phyloP scores from a whole-genome alignment of 2,797 vertebrate genomes.

The Pagetopsis macropterus region DNA sequence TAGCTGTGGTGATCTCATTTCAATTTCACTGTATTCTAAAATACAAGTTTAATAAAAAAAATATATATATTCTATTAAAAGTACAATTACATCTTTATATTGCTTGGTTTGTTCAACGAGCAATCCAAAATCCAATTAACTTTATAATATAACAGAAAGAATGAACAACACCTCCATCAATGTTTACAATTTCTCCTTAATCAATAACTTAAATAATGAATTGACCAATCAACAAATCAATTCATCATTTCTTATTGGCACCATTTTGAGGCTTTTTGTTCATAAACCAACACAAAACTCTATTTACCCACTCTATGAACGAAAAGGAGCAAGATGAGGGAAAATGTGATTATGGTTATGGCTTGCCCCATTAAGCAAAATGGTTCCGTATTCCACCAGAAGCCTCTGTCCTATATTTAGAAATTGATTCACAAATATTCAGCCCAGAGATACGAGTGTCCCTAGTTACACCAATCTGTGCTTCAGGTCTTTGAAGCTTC shows the following conservation, averaged over 20 bases:
- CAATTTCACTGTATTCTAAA: neutral
- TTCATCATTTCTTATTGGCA: neutral
- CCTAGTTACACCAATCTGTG: neutral
- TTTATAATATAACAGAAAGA: neutral
- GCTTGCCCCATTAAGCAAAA: neutral
- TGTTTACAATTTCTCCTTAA: neutral
- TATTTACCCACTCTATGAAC: too few species aligned
- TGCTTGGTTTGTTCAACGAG: neutral
- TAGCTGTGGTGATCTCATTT: neutral
- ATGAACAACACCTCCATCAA: neutral
- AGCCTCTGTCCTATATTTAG: conserved; percentile 21
- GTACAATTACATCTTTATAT: neutral
- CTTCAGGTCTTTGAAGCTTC: conserved; percentile 31
- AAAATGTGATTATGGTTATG: too few species aligned
- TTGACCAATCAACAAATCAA: neutral
- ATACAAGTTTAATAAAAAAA: too few species aligned
- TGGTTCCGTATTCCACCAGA: conserved; percentile 11
- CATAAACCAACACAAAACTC: too few species aligned
- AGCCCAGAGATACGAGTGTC: neutral
- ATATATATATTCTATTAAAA: neutral
- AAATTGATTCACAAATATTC: conserved; percentile 20
- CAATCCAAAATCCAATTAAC: neutral
- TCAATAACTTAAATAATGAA: neutral
- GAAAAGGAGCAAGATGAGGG: too few species aligned
- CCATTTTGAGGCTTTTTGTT: neutral